phyloP scores from a whole-genome alignment of 2,797 vertebrate genomes.

The Antennarius maculatus region DNA sequence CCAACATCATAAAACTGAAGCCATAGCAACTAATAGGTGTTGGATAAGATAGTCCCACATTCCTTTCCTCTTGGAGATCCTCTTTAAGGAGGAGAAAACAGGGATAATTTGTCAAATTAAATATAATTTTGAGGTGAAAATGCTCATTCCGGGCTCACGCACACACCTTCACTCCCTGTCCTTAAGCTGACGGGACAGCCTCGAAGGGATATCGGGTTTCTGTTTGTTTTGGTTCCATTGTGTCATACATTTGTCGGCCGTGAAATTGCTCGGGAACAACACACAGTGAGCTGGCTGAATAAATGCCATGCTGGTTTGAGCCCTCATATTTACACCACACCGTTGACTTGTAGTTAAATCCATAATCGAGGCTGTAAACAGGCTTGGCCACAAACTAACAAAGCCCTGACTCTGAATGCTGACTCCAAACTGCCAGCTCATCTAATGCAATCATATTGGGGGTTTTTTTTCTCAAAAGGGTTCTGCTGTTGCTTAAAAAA shows the following conservation, averaged over 20 bases:
- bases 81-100: slow-evolving; percentile 10
- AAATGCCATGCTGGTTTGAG: slow-evolving; percentile 22
- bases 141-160: background rate
- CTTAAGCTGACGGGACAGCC: slow-evolving; percentile 41
- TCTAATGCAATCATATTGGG: slow-evolving; percentile 42
- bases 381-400: slow-evolving; percentile 24
- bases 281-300: slow-evolving; percentile 45
- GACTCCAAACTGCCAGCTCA: slow-evolving; percentile 43
- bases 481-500: slow-evolving; percentile 45
- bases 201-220: slow-evolving; percentile 56
- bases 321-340: slow-evolving; percentile 31
- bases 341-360: slow-evolving; percentile 14
- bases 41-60: slow-evolving; percentile 64
- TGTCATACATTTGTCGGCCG: slow-evolving; percentile 37
- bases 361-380: slow-evolving; percentile 19
- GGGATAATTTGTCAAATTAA: slow-evolving; percentile 24
- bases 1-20: slow-evolving; percentile 50
- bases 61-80: slow-evolving; percentile 43
- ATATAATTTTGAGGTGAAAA: slow-evolving; percentile 30
- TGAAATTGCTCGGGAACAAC: slow-evolving; percentile 60
- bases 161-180: background rate
- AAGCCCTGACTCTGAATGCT: slow-evolving; percentile 37
- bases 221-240: slow-evolving; percentile 64
- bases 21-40: slow-evolving; percentile 49
- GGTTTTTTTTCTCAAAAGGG: slow-evolving; percentile 30